phyloP scores from a whole-genome alignment of 2,888 invertebrate genomes.

The Rhingia rostrata region DNA sequence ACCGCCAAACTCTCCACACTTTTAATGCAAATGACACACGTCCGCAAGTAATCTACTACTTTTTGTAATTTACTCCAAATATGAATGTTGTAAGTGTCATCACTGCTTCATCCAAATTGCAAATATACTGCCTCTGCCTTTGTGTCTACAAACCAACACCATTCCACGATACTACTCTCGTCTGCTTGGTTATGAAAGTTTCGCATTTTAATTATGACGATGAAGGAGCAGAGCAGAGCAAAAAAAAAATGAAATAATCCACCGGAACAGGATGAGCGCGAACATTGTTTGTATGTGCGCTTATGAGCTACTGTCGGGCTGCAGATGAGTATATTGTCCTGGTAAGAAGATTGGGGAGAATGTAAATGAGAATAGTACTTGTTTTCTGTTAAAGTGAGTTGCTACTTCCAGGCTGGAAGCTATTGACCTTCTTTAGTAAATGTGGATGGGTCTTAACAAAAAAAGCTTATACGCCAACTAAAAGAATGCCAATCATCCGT shows the following conservation, averaged over 20 bases:
- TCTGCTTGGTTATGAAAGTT: constrained; percentile 60
- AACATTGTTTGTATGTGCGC: constrained; percentile 34
- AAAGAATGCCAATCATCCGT: constrained; percentile 1
- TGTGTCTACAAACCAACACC: background rate
- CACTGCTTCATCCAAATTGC: too few species aligned
- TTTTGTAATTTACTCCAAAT: too few species aligned
- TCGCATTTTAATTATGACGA: constrained; percentile 69
- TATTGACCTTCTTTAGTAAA: constrained; percentile 32
- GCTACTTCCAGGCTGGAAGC: constrained; percentile 14
- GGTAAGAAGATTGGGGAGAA: background rate
- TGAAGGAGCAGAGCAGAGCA: constrained; percentile 7
- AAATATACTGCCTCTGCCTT: background rate
- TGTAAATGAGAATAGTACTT: constrained; percentile 22
- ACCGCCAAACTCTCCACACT: too few species aligned
- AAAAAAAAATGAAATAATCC: constrained; percentile 23
- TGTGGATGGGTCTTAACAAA: background rate
- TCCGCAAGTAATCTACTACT: too few species aligned
- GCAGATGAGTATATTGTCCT: constrained; percentile 37
- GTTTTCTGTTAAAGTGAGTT: constrained; percentile 10
- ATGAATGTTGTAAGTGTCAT: too few species aligned
- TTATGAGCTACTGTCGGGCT: constrained; percentile 25
- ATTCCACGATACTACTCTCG: constrained; percentile 9
- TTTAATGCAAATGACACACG: too few species aligned
- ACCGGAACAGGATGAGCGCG: constrained; percentile 32
- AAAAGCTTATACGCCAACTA: background rate